Conservation (phyloP, 2,888 invertebrate genomes). For the Cremastinae sp. region DNA sequence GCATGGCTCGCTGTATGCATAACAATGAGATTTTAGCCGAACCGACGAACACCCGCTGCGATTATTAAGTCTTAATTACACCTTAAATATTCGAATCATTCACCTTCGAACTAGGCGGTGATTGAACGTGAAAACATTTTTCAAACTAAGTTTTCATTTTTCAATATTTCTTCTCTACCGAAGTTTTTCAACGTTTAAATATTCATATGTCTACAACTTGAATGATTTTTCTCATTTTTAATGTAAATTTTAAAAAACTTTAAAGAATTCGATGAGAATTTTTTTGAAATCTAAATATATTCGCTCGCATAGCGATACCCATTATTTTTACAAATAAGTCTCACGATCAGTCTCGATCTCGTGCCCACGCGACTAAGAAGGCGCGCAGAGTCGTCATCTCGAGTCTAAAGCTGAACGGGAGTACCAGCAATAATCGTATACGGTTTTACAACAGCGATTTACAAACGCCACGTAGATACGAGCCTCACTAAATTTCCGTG, state of each 20-base stretch:
- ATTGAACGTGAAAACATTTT: constrained; percentile 36
- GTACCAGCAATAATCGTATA: constrained; percentile 15
- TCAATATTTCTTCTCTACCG: too few relatives aligned
- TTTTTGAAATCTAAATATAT: not conserved
- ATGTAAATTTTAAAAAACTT: too few relatives aligned
- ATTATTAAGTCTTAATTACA: constrained; percentile 65
- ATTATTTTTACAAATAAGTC: constrained; percentile 70
- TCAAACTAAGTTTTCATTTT: too few relatives aligned
- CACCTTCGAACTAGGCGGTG: constrained; percentile 24
- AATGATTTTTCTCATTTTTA: too few relatives aligned
- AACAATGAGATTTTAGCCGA: constrained; percentile 68
- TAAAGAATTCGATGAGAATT: constrained; percentile 62
- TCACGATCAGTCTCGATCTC: constrained; percentile 58
- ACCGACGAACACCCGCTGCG: constrained; percentile 51
- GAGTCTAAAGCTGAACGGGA: not conserved
- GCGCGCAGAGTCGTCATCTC: constrained; percentile 40
- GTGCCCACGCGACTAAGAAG: constrained; percentile 49
- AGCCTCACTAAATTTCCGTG: constrained; percentile 2
- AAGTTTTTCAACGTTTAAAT: too few relatives aligned
- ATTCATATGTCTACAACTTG: too few relatives aligned
- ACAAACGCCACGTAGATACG: constrained; percentile 1
- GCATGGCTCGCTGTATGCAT: constrained; percentile 69
- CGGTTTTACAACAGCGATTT: constrained; percentile 15
- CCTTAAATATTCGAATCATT: constrained; percentile 46
- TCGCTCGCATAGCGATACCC: constrained; percentile 49